Conservation (phyloP, 37 sponge, comb jelly and placozoan species). For the Beroe forskalii region DNA sequence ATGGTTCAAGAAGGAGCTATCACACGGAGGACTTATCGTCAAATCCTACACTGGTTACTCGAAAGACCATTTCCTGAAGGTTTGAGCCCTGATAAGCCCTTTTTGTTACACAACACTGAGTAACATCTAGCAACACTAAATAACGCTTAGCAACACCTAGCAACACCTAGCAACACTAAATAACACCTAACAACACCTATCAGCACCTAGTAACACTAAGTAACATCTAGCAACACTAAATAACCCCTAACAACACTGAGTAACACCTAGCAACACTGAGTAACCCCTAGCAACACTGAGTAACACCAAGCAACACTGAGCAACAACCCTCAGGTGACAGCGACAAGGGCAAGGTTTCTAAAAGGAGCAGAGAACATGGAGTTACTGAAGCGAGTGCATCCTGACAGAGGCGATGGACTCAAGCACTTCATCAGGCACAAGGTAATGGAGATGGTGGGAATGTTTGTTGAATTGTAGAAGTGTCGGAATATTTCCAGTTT, state of each 20-base stretch:
- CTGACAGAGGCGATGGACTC: slow-evolving; percentile 29
- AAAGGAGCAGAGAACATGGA: slow-evolving; percentile 31
- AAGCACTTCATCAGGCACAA: slow-evolving; percentile 14
- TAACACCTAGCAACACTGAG: too few relatives aligned
- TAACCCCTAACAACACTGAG: too few relatives aligned
- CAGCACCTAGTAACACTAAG: too few relatives aligned
- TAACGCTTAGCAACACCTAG: too few relatives aligned
- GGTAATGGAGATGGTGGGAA: too few relatives aligned
- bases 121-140: too few relatives aligned
- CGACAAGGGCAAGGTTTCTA: background rate
- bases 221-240: too few relatives aligned
- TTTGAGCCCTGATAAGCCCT: too few relatives aligned
- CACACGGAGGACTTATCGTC: background rate
- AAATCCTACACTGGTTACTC: background rate
- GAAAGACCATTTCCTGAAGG: background rate
- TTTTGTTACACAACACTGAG: background rate
- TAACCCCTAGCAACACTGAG: background rate
- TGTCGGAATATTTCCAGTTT: too few relatives aligned
- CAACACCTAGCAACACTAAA: too few relatives aligned
- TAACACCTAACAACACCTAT: too few relatives aligned
- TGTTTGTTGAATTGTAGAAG: too few relatives aligned
- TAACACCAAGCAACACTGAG: background rate
- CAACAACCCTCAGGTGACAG: slow-evolving; percentile 2
- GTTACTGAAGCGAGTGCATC: slow-evolving; percentile 5
- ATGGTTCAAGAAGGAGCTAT: background rate